phyloP scores from a whole-genome alignment of 2,113 vertebrate genomes.

The Ardeotis arabs region DNA sequence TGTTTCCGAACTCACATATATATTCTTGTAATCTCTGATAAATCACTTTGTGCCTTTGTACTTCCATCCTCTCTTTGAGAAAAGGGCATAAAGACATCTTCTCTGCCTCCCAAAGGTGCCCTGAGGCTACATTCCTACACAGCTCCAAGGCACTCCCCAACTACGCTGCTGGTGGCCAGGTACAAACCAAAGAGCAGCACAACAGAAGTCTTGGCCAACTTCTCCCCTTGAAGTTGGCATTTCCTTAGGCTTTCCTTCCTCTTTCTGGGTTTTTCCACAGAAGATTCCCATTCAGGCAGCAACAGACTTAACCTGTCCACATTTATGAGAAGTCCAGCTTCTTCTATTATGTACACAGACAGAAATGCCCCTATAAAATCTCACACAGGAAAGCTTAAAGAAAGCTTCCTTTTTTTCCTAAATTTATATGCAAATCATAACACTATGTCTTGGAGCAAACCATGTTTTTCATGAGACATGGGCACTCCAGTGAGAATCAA shows the following conservation, averaged over 20 bases:
- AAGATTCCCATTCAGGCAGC: neutral
- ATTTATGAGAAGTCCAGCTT: conserved; percentile 11
- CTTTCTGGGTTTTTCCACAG: conserved; percentile 53
- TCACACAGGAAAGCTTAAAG: neutral
- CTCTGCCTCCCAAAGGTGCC: conserved; percentile 13
- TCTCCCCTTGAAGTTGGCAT: neutral
- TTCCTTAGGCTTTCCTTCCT: conserved; percentile 47
- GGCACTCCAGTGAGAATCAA: conserved; percentile 24
- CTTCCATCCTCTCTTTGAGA: neutral
- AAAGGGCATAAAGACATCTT: conserved; percentile 1
- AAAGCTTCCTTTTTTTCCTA: conserved; percentile 24
- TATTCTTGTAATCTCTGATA: neutral
- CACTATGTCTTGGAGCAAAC: conserved; percentile 29
- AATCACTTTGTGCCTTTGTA: neutral
- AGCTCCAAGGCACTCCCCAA: neutral
- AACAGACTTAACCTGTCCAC: neutral
- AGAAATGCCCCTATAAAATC: conserved; percentile 13
- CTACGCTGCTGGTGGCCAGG: neutral
- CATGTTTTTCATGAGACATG: conserved; percentile 19
- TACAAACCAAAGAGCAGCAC: neutral
- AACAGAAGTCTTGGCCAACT: neutral
- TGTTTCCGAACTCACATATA: neutral
- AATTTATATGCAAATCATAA: conserved; percentile 45
- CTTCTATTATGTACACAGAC: conserved; percentile 14
- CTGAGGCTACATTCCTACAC: neutral